Base-by-base conservation (phyloP, 2,888 invertebrate species). In the Eilema griseolum region DNA sequence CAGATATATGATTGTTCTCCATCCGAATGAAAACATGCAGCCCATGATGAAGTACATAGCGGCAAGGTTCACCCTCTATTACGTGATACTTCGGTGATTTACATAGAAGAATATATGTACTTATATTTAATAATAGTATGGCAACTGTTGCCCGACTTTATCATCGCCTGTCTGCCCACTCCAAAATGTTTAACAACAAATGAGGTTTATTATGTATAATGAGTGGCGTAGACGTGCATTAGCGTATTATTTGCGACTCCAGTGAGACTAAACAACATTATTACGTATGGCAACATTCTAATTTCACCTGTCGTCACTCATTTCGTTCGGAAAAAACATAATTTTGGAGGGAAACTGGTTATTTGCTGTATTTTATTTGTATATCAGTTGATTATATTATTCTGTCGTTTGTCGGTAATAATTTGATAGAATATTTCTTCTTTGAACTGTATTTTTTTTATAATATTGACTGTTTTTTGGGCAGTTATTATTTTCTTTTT, bases 201-300 rank as follows among this genome's bases (percentile, higher is more conserved):
- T 82, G 82, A 78, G 76, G 83, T 82, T 86, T 86, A 86, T 86
- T 85, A 85, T 76, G 81, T 75, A 75, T 86, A 86, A 87, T 85
- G 85, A 82, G 83, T 67, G 73, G 63, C 77, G 80, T 74, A 82
- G 70, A 78, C 75, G 71, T 82, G 81, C 87, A 86, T 86, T 86
- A 86, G 74, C 73, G 82, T 79, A 77, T 83, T 84, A 84, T 83
- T 84, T 84, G 83, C 70, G 80, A 73, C 83, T 78, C 83, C 72
- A 33, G 66, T 65, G 85, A 78, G 71, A 80, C 79, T 70, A 28
- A 60, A 60, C 69, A 71, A 56, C 76, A 76, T 82, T 82, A 80
- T 52, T 69, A 61, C 71, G 64, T 78, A 75, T 72, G 65, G 70
- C 57, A 74, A 74, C 72, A 69, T 28, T 23, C 41, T 83, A 71